A percentile compares a stretch with the other conserved stretches of the same genome.
These are phyloP conservation scores for Drosophila insularis DNA, from an alignment of 1,140 invertebrate species.

Conservation along the genomic window DNA sequence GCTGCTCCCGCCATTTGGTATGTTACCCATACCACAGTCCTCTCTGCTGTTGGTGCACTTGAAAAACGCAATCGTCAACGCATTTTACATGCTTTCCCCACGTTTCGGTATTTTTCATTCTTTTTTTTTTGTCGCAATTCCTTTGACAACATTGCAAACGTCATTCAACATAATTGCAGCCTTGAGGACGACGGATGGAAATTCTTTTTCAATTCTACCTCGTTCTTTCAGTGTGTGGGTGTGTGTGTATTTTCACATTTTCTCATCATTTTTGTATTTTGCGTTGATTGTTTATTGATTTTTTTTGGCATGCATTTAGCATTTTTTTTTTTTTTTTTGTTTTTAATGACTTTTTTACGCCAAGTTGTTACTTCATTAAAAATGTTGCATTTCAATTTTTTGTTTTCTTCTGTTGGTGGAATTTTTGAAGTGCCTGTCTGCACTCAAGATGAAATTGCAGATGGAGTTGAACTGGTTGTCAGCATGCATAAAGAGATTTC, in stretches of 20 bases:
- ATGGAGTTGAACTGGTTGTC: conserved; percentile 22
- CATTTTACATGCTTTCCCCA: conserved; percentile 48
- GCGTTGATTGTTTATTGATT: conserved; percentile 66
- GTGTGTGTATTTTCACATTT: conserved; percentile 3
- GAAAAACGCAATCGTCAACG: conserved; percentile 74
- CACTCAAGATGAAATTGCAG: conserved; percentile 44
- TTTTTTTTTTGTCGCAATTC: conserved; percentile 46
- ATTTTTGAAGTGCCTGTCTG: conserved; percentile 52
- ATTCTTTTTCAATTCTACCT: conserved; percentile 4
- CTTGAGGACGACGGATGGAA: conserved; percentile 48
- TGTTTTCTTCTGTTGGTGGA: background rate
- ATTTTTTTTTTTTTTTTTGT: conserved; percentile 75
- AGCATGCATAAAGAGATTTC: conserved; percentile 61
- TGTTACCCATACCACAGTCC: too few relatives aligned
- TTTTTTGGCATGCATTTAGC: conserved; percentile 61
- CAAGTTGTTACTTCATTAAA: conserved; percentile 77
- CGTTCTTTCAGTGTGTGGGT: background rate
- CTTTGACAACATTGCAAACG: conserved; percentile 59
- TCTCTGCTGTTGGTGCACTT: conserved; percentile 52
- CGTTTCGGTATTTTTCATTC: conserved; percentile 6
- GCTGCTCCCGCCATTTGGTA: conserved; percentile 20
- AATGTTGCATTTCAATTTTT: conserved; percentile 55
- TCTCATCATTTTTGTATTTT: conserved; percentile 28
- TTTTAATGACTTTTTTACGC: conserved; percentile 16
- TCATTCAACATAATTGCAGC: conserved; percentile 69